Base-by-base conservation (phyloP, 2,888 invertebrate species). In the Pterostichus niger region DNA sequence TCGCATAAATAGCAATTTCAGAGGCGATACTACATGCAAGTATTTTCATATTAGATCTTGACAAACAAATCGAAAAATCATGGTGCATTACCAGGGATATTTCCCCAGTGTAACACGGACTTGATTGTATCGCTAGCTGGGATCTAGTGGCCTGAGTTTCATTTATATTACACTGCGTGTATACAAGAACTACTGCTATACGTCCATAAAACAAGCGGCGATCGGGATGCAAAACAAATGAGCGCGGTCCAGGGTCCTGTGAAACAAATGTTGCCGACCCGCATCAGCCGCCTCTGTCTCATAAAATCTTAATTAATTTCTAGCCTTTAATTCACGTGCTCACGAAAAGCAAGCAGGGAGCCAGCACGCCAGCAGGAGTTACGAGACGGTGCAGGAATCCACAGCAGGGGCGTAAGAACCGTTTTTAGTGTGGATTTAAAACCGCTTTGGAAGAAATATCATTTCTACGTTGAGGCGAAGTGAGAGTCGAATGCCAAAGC, bases 291-390 rank as follows among this genome's bases (percentile, higher is more conserved):
- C 46, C 71, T 71, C 46, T 71, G 46, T 71, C 71, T 71, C 35
- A 71, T 71, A 71, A 71, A 71, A 71, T 71, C 46, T 71, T 71
- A 71, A 71, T 71, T 71, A 71, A 71, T 71, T 71, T 71, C 71
- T 15, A 31, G 71, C 44, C 71, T 71, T 44, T 71, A 44, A 15
- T 71, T 71, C 44, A 71, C 31, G 71, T 15, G 44, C 15, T 54
- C 54, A 54, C 54, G 54, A 40, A 6, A 40, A 40, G 40, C 40
- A 6, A 40, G 40, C 40, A 40, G 9, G 40, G 40, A 9, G 40
- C 40, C n/a, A 13, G 15, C 13, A 9, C 3, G n/a, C 0, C 10
- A 13, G 13, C 54, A 54, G 40, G 40, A 40, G 40, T 40, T 40
- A 40, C 40, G 9, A 2, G 40, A 24, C 24, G 24, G 3, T 24